These are phyloP conservation scores for Ametastegia equiseti DNA, from an alignment of 2,888 invertebrate species.

Conservation along the genomic window DNA sequence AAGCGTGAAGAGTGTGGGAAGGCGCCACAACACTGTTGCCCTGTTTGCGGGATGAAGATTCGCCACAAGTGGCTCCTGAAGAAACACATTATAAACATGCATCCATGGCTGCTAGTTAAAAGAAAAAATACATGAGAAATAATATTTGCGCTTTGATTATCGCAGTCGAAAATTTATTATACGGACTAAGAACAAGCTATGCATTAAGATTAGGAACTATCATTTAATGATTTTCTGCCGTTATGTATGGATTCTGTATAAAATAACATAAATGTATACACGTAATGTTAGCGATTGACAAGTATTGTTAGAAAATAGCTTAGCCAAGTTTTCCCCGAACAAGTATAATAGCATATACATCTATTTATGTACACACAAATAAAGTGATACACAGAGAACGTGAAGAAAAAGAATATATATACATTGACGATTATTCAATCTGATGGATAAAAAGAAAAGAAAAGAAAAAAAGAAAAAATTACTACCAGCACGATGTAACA, in stretches of 20 bases:
- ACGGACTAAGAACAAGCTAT: background rate
- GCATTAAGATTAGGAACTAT: background rate
- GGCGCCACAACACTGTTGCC: slow-evolving; percentile 73
- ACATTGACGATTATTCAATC: background rate
- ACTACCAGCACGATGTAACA: background rate
- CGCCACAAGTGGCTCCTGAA: slow-evolving; percentile 73
- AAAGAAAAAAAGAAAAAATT: background rate
- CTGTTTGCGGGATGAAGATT: slow-evolving; percentile 71
- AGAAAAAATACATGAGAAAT: slow-evolving; percentile 5
- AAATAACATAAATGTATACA: background rate
- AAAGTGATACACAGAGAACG: background rate
- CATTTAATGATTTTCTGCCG: background rate
- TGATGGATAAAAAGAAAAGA: no score
- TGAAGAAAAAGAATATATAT: background rate
- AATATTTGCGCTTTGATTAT: background rate
- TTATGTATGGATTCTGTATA: background rate
- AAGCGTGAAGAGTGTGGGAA: slow-evolving; percentile 76
- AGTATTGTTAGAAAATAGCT: background rate
- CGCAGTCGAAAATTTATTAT: background rate
- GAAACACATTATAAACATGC: slow-evolving; percentile 70
- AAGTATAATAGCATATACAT: background rate
- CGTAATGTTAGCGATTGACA: background rate
- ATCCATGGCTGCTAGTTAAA: slow-evolving; percentile 58
- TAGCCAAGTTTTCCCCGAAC: background rate
- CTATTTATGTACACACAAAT: slow-evolving; percentile 29